Percentiles rank a stretch among this genome's conserved stretches.
Evolutionary conservation across 2,888 invertebrate species (phyloP).

Genomic region (Leptodirus hochenwartii): DNA sequence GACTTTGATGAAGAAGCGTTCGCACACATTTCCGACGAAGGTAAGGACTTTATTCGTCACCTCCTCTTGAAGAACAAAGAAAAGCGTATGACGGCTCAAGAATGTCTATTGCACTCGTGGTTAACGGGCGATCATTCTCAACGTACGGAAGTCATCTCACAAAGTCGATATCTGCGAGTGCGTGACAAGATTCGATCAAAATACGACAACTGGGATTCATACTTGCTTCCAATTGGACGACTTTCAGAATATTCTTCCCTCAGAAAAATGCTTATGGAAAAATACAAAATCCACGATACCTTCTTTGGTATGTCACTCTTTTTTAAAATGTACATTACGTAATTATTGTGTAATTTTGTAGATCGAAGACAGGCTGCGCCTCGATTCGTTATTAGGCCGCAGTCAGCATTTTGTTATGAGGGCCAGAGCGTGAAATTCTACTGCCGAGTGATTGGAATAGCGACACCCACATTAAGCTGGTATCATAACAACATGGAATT

Average conservation of each 20-base stretch:
- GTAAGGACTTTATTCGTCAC: constrained; percentile 92
- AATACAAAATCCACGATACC: constrained; percentile 91
- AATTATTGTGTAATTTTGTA: constrained; percentile 21
- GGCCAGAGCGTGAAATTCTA: constrained; percentile 96
- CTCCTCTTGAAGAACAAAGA: constrained; percentile 86
- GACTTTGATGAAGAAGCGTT: constrained; percentile 97
- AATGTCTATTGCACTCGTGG: constrained; percentile 92
- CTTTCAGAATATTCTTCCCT: constrained; percentile 95
- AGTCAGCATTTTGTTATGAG: constrained; percentile 89
- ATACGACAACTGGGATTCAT: constrained; percentile 66
- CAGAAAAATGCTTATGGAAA: constrained; percentile 85
- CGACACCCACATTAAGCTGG: constrained; percentile 93
- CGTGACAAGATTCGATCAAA: constrained; percentile 73
- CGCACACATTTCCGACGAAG: constrained; percentile 84
- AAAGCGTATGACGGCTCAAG: constrained; percentile 96
- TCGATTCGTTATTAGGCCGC: constrained; percentile 92
- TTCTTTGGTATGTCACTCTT: constrained; percentile 55
- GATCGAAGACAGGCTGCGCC: constrained; percentile 97
- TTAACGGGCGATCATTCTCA: constrained; percentile 69
- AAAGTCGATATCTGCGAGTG: constrained; percentile 69
- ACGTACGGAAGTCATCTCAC: constrained; percentile 61
- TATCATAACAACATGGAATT: constrained; percentile 83
- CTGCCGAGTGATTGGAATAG: constrained; percentile 88
- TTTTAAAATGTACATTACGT: neutral
- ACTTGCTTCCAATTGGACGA: constrained; percentile 85